phyloP scores from a whole-genome alignment of 2,888 invertebrate genomes.

The Tinea pellionella region DNA sequence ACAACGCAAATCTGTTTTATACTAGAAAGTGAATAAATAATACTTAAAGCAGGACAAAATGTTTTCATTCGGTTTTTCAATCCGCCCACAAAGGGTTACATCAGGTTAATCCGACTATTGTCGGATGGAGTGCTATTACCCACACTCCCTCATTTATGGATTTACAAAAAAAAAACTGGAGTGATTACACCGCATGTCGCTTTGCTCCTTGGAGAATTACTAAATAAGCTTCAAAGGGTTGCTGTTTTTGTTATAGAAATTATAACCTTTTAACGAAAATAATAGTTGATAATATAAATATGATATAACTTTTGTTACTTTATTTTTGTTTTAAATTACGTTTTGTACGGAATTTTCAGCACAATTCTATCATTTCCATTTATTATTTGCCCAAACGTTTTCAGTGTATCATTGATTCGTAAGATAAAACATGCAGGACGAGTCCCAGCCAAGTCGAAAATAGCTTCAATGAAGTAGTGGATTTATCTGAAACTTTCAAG shows the following conservation, averaged over 20 bases:
- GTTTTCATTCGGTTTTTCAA: slow-evolving; percentile 53
- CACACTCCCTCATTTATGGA: slow-evolving; percentile 15
- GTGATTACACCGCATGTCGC: slow-evolving; percentile 52
- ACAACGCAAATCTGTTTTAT: neutral
- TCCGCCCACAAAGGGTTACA: slow-evolving; percentile 57
- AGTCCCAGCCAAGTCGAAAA: no score
- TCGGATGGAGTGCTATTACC: slow-evolving; percentile 50
- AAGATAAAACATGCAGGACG: no score
- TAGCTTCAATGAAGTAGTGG: no score
- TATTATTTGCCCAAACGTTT: no score
- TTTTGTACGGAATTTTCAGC: no score
- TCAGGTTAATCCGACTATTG: slow-evolving; percentile 56
- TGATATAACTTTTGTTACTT: no score
- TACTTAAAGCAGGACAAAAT: slow-evolving; percentile 39
- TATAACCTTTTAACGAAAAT: neutral
- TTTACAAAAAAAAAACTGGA: neutral
- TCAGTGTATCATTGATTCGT: no score
- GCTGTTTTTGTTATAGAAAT: slow-evolving; percentile 15
- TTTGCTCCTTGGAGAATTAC: slow-evolving; percentile 29
- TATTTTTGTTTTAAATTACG: no score
- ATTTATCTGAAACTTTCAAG: no score
- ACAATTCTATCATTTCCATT: no score
- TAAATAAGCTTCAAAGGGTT: slow-evolving; percentile 26
- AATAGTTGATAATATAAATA: neutral
- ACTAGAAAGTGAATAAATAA: slow-evolving; percentile 33